Percentiles rank a stretch among this genome's conserved stretches.
phyloP scores from a whole-genome alignment of 2,888 invertebrate genomes.

The Cistogaster globosa region DNA sequence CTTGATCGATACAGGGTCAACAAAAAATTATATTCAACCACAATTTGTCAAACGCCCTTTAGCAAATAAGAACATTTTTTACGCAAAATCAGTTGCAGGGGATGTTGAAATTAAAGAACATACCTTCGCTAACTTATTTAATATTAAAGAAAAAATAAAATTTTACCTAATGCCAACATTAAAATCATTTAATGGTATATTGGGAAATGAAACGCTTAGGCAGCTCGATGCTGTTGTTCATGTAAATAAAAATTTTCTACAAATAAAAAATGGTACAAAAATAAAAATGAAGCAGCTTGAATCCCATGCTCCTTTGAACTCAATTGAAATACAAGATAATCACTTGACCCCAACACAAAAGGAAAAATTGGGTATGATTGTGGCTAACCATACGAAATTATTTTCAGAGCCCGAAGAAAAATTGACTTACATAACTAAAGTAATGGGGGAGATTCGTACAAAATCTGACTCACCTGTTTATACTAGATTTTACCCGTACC shows the following conservation, averaged over 20 bases:
- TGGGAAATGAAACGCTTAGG: neutral
- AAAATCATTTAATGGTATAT: neutral
- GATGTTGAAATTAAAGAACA: conserved; percentile 37
- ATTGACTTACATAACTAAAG: neutral
- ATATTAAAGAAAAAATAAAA: conserved; percentile 20
- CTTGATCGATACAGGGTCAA: neutral
- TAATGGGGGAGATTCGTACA: conserved; percentile 2
- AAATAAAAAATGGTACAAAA: conserved; percentile 31
- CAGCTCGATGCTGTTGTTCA: conserved; percentile 22
- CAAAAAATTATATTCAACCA: conserved; percentile 29
- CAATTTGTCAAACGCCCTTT: conserved; percentile 15
- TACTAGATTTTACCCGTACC: no score
- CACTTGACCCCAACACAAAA: conserved; percentile 23
- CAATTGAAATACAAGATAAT: conserved; percentile 13
- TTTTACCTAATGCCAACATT: conserved; percentile 22
- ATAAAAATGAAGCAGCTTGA: conserved; percentile 21
- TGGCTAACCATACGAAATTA: neutral
- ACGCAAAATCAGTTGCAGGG: conserved; percentile 6
- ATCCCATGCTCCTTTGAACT: conserved; percentile 21
- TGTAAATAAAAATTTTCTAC: conserved; percentile 4
- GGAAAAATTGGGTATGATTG: conserved; percentile 13
- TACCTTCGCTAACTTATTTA: conserved; percentile 30
- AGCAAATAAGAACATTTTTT: conserved; percentile 4
- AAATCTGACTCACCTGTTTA: neutral
- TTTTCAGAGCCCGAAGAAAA: conserved; percentile 12